phyloP scores from a whole-genome alignment of 37 sponge, comb jelly and placozoan genomes.

The Ianthella basta region DNA sequence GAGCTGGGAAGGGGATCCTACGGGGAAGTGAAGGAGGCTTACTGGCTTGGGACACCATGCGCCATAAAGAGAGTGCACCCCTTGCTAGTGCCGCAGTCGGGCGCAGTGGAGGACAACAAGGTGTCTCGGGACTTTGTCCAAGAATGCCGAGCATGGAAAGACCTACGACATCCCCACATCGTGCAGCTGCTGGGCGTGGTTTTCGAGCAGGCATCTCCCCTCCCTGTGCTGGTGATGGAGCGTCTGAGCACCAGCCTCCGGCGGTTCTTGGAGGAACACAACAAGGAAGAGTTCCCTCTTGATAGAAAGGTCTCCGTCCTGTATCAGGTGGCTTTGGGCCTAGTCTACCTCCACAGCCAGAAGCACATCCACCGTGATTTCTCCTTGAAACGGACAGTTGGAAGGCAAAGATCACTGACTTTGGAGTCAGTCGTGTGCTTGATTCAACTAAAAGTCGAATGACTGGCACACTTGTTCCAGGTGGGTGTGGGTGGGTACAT shows the following conservation, averaged over 20 bases:
- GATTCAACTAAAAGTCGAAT: no score
- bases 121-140: no score
- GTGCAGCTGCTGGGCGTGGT: no score
- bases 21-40: neutral
- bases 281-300: neutral
- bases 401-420: constrained; percentile 25
- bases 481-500: no score
- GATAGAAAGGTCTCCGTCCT: neutral
- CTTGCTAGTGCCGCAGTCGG: no score
- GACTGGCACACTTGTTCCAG: no score
- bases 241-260: neutral
- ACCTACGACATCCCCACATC: no score
- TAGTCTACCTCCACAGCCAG: constrained; percentile 24
- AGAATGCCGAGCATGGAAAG: no score
- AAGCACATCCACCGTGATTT: constrained; percentile 26
- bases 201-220: no score
- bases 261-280: neutral
- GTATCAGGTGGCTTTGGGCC: neutral
- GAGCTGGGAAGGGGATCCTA: constrained; percentile 6
- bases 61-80: constrained; percentile 1
- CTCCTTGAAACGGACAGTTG: neutral
- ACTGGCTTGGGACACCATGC: neutral
- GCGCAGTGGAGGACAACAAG: no score
- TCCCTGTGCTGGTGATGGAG: constrained; percentile 15
- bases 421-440: constrained; percentile 12